These are phyloP conservation scores for Lypha dubia DNA, from an alignment of 2,888 invertebrate genomes.

Conservation along the genomic window DNA sequence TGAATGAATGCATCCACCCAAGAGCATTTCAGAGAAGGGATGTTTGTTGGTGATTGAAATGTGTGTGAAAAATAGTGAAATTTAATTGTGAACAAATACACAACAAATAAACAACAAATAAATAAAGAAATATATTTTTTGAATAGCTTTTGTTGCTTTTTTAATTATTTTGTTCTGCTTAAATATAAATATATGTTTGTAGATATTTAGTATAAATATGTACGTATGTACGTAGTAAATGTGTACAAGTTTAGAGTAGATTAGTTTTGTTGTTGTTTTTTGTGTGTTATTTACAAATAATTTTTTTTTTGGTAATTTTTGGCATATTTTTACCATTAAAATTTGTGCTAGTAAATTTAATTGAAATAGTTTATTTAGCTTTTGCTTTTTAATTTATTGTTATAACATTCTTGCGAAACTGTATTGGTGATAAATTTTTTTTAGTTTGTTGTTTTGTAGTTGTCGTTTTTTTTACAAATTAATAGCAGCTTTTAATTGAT, in stretches of 20 bases:
- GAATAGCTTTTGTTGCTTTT: conserved; percentile 46
- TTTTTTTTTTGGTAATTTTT: conserved; percentile 35
- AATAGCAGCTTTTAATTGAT: conserved; percentile 19
- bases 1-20: conserved; percentile 16
- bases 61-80: conserved; percentile 32
- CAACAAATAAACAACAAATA: conserved; percentile 42
- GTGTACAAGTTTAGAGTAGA: conserved; percentile 44
- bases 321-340: conserved; percentile 42
- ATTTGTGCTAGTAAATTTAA: conserved; percentile 66
- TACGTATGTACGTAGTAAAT: conserved; percentile 49
- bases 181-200: conserved; percentile 59
- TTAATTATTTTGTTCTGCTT: too few species aligned
- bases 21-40: not conserved
- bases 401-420: conserved; percentile 1
- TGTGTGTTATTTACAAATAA: conserved; percentile 66
- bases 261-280: conserved; percentile 33
- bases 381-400: conserved; percentile 12
- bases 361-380: conserved; percentile 50
- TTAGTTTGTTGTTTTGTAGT: too few species aligned
- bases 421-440: too few species aligned
- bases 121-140: too few species aligned
- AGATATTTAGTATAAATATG: conserved; percentile 52
- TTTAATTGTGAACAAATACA: not conserved
- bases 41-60: conserved; percentile 40
- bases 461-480: conserved; percentile 33